Evolutionary conservation across 1,140 invertebrate species (phyloP).

Genomic region (Ylistrum balloti): DNA sequence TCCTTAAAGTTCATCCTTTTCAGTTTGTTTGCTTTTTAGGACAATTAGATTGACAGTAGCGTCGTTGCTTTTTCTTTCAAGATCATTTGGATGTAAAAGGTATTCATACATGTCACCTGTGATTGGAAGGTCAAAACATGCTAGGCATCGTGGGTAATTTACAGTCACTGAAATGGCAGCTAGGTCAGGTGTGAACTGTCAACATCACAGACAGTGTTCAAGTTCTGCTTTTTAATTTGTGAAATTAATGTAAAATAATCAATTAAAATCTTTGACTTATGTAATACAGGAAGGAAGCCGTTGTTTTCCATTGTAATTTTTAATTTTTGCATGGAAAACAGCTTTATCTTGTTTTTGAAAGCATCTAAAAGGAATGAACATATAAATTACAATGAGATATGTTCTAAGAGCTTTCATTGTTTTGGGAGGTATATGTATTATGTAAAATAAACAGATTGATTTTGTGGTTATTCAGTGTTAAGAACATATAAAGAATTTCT

Average conservation of each 20-base stretch:
- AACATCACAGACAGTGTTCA: not conserved
- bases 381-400: too few relatives aligned
- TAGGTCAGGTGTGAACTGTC: not conserved
- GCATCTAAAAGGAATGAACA: too few relatives aligned
- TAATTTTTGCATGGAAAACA: not conserved
- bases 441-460: too few relatives aligned
- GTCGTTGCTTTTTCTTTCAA: too few relatives aligned
- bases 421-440: too few relatives aligned
- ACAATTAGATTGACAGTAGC: too few relatives aligned
- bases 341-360: not conserved
- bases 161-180: not conserved
- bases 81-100: not conserved
- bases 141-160: not conserved
- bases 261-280: not conserved
- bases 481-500: too few relatives aligned
- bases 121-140: constrained; percentile 27
- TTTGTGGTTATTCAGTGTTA: too few relatives aligned
- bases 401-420: too few relatives aligned
- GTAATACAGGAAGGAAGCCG: not conserved
- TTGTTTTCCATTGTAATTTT: not conserved
- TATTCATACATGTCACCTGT: constrained; percentile 6
- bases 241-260: not conserved
- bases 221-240: not conserved
- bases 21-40: too few relatives aligned
- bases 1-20: too few relatives aligned